phyloP scores from a whole-genome alignment of 2,797 vertebrate species.

The Heliangelus exortis region DNA sequence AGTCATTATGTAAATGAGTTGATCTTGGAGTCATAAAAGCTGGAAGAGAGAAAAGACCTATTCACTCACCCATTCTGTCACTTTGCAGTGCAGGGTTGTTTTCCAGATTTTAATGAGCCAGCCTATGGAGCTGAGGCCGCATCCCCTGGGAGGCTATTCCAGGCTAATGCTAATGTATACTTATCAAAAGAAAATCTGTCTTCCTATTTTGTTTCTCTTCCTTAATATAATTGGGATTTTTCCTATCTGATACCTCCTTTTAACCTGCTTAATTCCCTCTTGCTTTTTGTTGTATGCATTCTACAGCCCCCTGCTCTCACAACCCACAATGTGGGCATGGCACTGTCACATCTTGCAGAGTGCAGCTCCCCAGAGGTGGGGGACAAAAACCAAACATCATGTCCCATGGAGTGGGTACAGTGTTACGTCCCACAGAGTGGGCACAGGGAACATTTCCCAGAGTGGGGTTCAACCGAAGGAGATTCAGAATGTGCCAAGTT shows the following conservation, averaged over 20 bases:
- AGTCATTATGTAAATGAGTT: constrained; percentile 63
- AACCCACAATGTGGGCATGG: no score
- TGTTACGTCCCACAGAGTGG: no score
- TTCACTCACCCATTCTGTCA: constrained; percentile 58
- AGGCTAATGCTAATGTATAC: constrained; percentile 47
- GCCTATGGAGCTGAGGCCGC: constrained; percentile 27
- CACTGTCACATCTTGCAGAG: no score
- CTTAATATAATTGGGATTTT: not conserved
- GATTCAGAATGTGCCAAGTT: no score
- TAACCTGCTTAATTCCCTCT: constrained; percentile 17
- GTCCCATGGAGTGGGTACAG: no score
- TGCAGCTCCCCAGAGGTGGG: no score
- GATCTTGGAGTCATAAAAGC: constrained; percentile 45
- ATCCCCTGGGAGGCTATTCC: constrained; percentile 42
- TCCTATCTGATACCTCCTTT: not conserved
- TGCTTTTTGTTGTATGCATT: not conserved
- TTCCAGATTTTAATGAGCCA: constrained; percentile 64
- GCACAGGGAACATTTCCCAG: no score
- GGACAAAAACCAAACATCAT: no score
- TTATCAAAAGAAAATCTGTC: constrained; percentile 17
- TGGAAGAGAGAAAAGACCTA: constrained; percentile 49
- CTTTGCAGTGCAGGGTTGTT: constrained; percentile 42
- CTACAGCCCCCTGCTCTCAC: not conserved
- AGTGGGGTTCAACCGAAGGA: no score
- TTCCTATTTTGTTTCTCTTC: constrained; percentile 27